phyloP scores from a whole-genome alignment of 2,113 vertebrate species.

The Chloebia gouldiae region DNA sequence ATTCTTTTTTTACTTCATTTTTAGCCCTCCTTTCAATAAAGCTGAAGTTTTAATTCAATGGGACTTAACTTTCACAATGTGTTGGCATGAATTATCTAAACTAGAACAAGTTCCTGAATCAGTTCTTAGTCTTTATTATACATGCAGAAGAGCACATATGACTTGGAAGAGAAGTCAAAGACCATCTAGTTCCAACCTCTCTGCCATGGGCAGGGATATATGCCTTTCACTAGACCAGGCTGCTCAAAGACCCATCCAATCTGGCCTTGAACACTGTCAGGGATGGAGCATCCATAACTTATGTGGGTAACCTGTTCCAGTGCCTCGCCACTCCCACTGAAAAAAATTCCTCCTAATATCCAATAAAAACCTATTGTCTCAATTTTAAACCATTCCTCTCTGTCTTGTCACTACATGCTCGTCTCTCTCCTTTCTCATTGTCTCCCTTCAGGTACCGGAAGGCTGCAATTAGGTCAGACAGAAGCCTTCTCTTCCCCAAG shows the following conservation, averaged over 20 bases:
- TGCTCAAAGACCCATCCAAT: neutral
- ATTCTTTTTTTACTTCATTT: neutral
- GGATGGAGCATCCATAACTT: neutral
- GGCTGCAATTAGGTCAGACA: neutral
- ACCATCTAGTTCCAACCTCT: neutral
- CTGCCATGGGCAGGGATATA: neutral
- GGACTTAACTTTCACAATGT: neutral
- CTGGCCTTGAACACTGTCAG: neutral
- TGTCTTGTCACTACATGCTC: neutral
- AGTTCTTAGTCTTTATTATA: neutral
- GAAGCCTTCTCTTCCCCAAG: neutral
- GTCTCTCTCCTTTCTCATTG: neutral
- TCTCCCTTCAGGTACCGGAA: neutral
- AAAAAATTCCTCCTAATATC: neutral
- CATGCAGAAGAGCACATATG: neutral
- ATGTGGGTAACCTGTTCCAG: too few relatives aligned
- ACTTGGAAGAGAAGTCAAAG: neutral
- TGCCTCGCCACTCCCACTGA: rapidly evolving
- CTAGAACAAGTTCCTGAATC: neutral
- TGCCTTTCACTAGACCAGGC: neutral
- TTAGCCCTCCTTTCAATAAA: neutral
- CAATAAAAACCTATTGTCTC: neutral
- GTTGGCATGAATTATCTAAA: neutral
- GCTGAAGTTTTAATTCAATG: neutral
- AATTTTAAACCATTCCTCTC: neutral